Percentiles rank a stretch among this genome's conserved stretches.
Conservation (phyloP, 2,113 vertebrate species). For the Martes martes region DNA sequence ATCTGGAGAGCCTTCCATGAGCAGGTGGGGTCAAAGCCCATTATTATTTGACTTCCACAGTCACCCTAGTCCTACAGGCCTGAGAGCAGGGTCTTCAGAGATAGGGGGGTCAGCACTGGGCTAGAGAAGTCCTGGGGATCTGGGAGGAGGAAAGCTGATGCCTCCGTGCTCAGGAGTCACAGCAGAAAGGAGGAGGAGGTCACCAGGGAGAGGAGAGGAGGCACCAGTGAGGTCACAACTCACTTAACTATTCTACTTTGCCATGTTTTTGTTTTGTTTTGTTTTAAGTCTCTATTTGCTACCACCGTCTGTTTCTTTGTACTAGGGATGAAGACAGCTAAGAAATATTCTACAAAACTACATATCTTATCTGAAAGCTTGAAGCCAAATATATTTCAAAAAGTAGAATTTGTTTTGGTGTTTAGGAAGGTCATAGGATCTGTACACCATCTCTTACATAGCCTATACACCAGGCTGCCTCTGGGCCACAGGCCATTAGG, state of each 20-base stretch:
- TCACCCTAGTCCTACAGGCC: background rate
- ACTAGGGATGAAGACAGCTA: background rate
- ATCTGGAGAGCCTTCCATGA: background rate
- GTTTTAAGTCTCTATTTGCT: background rate
- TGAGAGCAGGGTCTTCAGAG: background rate
- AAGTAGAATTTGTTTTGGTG: background rate
- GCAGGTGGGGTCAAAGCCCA: background rate
- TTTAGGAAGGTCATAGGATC: background rate
- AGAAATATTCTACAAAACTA: background rate
- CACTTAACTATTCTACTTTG: background rate
- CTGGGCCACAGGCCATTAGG: background rate
- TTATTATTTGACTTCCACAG: background rate
- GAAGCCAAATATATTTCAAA: background rate
- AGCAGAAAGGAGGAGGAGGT: background rate
- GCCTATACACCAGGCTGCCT: too few species aligned
- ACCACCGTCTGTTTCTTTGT: background rate
- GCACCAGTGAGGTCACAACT: background rate
- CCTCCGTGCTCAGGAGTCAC: background rate
- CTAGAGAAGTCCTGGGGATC: background rate
- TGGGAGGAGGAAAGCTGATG: background rate
- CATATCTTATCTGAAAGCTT: background rate
- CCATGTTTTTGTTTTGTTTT: background rate
- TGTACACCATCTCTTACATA: too few species aligned
- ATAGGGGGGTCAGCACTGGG: background rate
- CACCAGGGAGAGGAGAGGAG: too few species aligned